Evolutionary conservation across 1,140 invertebrate genomes (phyloP).

Genomic region (Leptinotarsa lineolata): DNA sequence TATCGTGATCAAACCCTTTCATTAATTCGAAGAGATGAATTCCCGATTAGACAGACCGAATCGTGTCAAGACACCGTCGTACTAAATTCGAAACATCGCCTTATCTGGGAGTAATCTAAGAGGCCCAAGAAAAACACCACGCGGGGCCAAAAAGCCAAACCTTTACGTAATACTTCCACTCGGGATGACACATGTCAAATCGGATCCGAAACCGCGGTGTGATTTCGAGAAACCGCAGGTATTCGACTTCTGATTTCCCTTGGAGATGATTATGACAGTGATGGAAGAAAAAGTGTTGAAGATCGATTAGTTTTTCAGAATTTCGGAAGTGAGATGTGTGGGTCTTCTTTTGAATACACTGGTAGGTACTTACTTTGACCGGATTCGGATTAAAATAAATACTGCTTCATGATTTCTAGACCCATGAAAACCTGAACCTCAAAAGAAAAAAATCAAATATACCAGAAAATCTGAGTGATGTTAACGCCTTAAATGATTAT

Average conservation of each 20-base stretch:
- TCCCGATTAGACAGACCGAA: slow-evolving; percentile 43
- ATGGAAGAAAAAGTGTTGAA: too few relatives aligned
- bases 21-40: slow-evolving; percentile 51
- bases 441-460: too few relatives aligned
- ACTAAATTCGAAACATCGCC: slow-evolving; percentile 46
- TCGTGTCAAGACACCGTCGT: slow-evolving; percentile 46
- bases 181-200: slow-evolving; percentile 44
- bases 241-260: slow-evolving; percentile 19
- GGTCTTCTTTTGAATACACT: too few relatives aligned
- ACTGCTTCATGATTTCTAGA: too few relatives aligned
- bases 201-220: slow-evolving; percentile 34
- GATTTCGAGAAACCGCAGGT: slow-evolving; percentile 25
- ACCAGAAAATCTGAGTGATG: too few relatives aligned
- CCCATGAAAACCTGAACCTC: too few relatives aligned
- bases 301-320: too few relatives aligned
- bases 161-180: slow-evolving; percentile 42
- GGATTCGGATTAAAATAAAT: too few relatives aligned
- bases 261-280: not conserved
- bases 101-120: slow-evolving; percentile 46
- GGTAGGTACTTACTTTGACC: too few relatives aligned
- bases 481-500: too few relatives aligned
- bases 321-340: too few relatives aligned
- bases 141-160: slow-evolving; percentile 25
- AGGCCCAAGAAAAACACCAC: slow-evolving; percentile 26
- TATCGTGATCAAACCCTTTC: slow-evolving; percentile 47